Evolutionary conservation across 2,797 vertebrate species (phyloP).

Genomic region (Tympanoctomys barrerae): DNA sequence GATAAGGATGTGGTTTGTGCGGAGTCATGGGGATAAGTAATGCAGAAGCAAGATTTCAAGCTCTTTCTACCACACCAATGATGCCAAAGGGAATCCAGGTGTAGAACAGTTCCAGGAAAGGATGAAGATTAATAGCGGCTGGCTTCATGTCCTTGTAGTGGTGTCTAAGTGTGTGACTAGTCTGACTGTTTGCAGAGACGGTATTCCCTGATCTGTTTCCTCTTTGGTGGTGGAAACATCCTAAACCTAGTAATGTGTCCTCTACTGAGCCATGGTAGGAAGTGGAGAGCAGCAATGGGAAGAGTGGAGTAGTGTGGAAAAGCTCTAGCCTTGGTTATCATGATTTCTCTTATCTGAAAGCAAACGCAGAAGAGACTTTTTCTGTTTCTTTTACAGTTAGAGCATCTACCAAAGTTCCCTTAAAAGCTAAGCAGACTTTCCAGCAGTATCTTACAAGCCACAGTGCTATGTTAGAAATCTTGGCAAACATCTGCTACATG

Average conservation of each 20-base stretch:
- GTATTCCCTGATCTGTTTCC: not conserved
- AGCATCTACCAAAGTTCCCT: constrained; percentile 6
- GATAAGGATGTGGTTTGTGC: constrained; percentile 26
- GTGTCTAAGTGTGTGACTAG: not conserved
- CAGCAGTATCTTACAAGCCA: constrained; percentile 20
- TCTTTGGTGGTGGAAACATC: not conserved
- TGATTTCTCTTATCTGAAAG: constrained; percentile 29
- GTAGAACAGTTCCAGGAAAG: not conserved
- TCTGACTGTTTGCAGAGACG: not conserved
- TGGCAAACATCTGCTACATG: constrained; percentile 70
- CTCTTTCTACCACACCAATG: not conserved
- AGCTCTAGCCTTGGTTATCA: not conserved
- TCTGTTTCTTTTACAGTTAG: not conserved
- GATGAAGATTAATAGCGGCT: not conserved
- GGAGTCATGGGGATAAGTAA: not conserved
- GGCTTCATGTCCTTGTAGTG: not conserved
- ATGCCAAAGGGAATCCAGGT: not conserved
- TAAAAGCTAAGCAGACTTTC: constrained; percentile 60
- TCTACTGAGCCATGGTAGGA: constrained; percentile 25
- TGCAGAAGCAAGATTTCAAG: not conserved
- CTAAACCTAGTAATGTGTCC: not conserved
- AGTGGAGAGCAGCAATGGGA: not conserved
- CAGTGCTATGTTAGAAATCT: constrained; percentile 24
- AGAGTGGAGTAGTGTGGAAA: not conserved
- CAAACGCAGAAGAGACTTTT: constrained; percentile 11